A percentile compares a stretch with the other conserved stretches of the same genome.
Evolutionary conservation across 2,888 invertebrate genomes (phyloP).

Genomic region (Protodeltote pygarga): DNA sequence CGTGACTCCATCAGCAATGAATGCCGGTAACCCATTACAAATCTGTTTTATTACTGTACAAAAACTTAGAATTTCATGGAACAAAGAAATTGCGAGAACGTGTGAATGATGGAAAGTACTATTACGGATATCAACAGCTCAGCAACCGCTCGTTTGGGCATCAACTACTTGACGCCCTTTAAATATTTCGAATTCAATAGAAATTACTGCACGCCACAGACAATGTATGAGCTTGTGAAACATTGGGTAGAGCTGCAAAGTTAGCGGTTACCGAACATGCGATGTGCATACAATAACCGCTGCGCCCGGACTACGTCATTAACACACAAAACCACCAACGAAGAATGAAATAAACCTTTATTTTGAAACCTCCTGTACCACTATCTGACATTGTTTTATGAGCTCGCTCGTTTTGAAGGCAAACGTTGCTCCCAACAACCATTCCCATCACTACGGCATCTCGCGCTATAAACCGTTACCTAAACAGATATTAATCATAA

Average conservation of each 20-base stretch:
- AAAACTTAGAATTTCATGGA: constrained; percentile 52
- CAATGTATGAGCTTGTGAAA: constrained; percentile 51
- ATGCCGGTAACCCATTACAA: constrained; percentile 52
- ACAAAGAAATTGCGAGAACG: constrained; percentile 62
- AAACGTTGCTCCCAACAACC: constrained; percentile 38
- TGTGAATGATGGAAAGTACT: constrained; percentile 59
- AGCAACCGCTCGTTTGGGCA: constrained; percentile 54
- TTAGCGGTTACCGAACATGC: constrained; percentile 16
- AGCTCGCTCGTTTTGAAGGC: constrained; percentile 44
- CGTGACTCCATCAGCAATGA: constrained; percentile 49
- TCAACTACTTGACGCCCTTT: constrained; percentile 74
- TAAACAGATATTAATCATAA: constrained; percentile 87
- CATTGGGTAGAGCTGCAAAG: constrained; percentile 31
- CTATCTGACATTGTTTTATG: constrained; percentile 40
- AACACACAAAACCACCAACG: constrained; percentile 16
- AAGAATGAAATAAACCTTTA: constrained; percentile 18
- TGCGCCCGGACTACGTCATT: constrained; percentile 17
- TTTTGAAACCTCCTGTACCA: constrained; percentile 24
- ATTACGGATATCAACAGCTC: constrained; percentile 57
- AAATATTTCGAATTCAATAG: constrained; percentile 67
- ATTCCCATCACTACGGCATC: constrained; percentile 62
- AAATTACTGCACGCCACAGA: constrained; percentile 49
- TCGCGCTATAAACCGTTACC: constrained; percentile 73
- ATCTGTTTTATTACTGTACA: constrained; percentile 49
- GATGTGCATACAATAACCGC: constrained; percentile 8